Base-by-base conservation (phyloP, 2,888 invertebrate genomes). In the Alcis repandata region DNA sequence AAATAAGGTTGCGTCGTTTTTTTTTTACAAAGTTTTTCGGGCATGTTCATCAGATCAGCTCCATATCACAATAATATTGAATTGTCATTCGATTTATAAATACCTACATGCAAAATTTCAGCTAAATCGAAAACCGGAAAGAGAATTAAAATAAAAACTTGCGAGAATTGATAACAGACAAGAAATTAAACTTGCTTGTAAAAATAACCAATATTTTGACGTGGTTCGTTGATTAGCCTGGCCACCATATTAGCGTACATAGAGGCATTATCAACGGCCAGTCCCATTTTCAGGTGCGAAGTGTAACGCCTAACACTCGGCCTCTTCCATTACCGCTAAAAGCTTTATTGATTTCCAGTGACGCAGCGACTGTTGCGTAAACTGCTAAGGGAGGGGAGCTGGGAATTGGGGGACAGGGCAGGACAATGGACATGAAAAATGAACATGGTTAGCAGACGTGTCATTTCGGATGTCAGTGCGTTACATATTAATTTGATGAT, bases 291-390 rank as follows among this genome's bases (percentile, higher is more conserved):
- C 33, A 40, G 45, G 57, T 11, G 48, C 32, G 54, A 33, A 46
- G 52, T 40, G 57, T 45, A 54, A 54, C 51, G 22, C 33, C 41
- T 45, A 41, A 63, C 62, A 43, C 59, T 20, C 54, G 40, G 54
- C 36, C 57, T 7, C 60, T n/a, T 59, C 79, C 79, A 86, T 88
- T 85, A 85, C 67, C 76, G 79, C 73, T 86, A 85, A 88, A 88
- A 87, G 86, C 84, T 85, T 88, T 88, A 89, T 88, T 87, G 87
- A 89, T 89, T 86, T 78, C 70, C 73, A 72, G 67, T 33, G 51
- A 76, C 73, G 76, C 69, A 70, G 32, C 4, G 32, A 64, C 60
- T 60, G 46, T 38, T 52, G 19, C 56, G 17, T 53, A 57, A 52
- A 38, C 52, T 58, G 40, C 11, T 17, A 43, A 73, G 63, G 64